These are phyloP conservation scores for Acropternis orthonyx DNA, from an alignment of 2,797 vertebrate species.

Conservation along the genomic window DNA sequence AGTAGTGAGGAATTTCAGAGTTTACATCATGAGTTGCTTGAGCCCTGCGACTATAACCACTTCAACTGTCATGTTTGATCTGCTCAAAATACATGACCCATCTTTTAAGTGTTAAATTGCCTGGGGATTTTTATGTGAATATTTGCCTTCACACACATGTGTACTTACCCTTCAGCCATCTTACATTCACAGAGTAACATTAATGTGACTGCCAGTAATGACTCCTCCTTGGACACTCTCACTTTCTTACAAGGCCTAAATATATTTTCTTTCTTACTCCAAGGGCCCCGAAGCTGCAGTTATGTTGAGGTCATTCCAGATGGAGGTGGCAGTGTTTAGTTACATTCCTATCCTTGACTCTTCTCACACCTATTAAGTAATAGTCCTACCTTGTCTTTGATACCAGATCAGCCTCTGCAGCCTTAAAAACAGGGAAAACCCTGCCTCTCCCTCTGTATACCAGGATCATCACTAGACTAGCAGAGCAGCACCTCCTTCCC, in stretches of 20 bases:
- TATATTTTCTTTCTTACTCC: neutral
- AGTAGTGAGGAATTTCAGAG: neutral
- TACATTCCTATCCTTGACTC: neutral
- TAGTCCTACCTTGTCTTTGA: neutral
- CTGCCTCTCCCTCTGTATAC: too few species aligned
- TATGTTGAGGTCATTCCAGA: neutral
- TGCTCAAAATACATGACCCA: neutral
- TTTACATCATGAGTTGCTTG: neutral
- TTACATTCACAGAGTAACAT: neutral
- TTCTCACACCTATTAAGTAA: neutral
- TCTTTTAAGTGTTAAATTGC: neutral
- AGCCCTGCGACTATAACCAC: neutral
- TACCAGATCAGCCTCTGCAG: neutral
- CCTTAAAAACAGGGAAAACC: neutral
- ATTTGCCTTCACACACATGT: rapidly evolving
- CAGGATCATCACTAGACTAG: neutral
- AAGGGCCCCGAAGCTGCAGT: neutral
- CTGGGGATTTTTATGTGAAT: neutral
- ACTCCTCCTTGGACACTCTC: neutral
- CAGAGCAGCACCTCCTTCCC: neutral
- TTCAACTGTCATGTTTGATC: neutral
- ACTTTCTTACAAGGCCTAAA: neutral
- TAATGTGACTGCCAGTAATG: neutral
- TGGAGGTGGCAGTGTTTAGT: neutral
- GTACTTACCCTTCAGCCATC: neutral